Evolutionary conservation across 1,140 invertebrate species (phyloP).

Genomic region (Nymphalis io): DNA sequence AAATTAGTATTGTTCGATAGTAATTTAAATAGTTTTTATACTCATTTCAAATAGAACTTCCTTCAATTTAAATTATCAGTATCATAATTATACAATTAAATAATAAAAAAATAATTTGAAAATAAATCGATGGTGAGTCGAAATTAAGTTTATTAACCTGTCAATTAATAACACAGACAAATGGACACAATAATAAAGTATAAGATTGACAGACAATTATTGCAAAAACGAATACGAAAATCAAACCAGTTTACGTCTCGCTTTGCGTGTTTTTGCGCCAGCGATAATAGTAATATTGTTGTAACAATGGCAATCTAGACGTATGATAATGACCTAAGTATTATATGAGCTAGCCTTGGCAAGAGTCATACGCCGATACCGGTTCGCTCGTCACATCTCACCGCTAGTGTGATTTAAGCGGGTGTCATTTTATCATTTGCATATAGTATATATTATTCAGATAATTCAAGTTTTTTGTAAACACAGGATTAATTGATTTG

Average conservation of each 20-base stretch:
- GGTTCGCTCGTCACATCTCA: background rate
- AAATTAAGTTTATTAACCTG: slow-evolving; percentile 9
- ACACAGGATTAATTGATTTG: background rate
- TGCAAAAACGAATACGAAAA: background rate
- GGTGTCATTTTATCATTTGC: background rate
- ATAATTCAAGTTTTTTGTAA: background rate
- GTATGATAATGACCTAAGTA: slow-evolving; percentile 27
- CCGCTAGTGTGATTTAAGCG: background rate
- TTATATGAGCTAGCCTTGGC: slow-evolving; percentile 12
- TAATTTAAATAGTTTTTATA: too few relatives aligned
- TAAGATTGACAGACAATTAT: slow-evolving; percentile 8
- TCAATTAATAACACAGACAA: slow-evolving; percentile 6
- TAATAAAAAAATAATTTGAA: background rate
- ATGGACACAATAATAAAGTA: slow-evolving; percentile 5
- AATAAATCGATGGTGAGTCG: background rate
- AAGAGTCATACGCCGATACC: background rate
- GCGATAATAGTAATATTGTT: slow-evolving; percentile 17
- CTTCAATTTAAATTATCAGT: background rate
- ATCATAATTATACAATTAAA: too few relatives aligned
- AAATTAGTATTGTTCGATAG: too few relatives aligned
- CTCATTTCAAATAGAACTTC: background rate
- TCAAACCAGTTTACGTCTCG: slow-evolving; percentile 11
- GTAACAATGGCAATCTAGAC: slow-evolving; percentile 33
- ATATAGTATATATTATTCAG: background rate
- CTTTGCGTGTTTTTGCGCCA: slow-evolving; percentile 7